phyloP scores from a whole-genome alignment of 2,113 vertebrate species.

The Daboia siamensis region DNA sequence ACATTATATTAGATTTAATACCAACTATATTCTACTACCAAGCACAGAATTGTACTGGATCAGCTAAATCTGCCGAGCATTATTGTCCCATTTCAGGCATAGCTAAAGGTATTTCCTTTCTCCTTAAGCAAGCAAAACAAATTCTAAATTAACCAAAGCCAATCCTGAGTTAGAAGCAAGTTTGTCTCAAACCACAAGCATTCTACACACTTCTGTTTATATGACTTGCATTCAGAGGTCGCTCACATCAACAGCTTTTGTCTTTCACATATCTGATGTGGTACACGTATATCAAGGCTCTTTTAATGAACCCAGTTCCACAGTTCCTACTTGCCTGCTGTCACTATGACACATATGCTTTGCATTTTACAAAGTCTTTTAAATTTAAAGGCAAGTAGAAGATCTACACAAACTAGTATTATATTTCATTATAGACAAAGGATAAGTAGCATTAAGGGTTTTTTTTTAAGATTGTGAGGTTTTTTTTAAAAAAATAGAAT shows the following conservation, averaged over 20 bases:
- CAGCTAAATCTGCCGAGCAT: constrained; percentile 34
- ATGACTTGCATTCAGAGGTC: constrained; percentile 76
- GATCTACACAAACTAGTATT: neutral
- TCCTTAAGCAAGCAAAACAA: constrained; percentile 50
- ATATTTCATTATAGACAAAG: neutral
- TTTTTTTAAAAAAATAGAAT: neutral
- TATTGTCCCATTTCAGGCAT: constrained; percentile 53
- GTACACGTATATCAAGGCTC: constrained; percentile 67
- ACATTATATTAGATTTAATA: constrained; percentile 39
- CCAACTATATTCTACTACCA: constrained; percentile 52
- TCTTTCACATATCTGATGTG: constrained; percentile 70
- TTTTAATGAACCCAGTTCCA: constrained; percentile 66
- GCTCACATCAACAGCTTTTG: constrained; percentile 71
- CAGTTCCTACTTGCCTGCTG: constrained; percentile 66
- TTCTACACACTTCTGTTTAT: constrained; percentile 78
- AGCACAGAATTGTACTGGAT: constrained; percentile 38
- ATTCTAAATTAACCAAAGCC: constrained; percentile 67
- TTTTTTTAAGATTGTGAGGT: neutral
- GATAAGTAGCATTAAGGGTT: neutral
- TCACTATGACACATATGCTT: constrained; percentile 65
- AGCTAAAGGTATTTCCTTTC: constrained; percentile 63
- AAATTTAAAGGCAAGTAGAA: constrained; percentile 13
- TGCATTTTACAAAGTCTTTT: constrained; percentile 45
- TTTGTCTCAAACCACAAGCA: constrained; percentile 71
- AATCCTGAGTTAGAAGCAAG: constrained; percentile 70